These are phyloP conservation scores for Pterophyllum scalare DNA, from an alignment of 2,113 vertebrate species.

Conservation along the genomic window DNA sequence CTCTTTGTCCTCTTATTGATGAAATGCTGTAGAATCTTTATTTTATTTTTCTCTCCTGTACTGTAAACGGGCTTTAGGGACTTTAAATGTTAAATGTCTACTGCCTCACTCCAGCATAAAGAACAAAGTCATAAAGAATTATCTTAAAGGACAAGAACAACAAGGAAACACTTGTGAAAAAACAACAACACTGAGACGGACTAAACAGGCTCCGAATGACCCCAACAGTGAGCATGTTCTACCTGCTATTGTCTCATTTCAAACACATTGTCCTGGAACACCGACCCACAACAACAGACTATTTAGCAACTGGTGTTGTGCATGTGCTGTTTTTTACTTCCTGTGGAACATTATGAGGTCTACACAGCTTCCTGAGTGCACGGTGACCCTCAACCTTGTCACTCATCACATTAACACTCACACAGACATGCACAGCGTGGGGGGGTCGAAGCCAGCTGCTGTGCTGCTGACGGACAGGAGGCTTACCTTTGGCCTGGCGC, in stretches of 20 bases:
- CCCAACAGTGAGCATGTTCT: neutral
- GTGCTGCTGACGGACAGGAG: slow-evolving; percentile 42
- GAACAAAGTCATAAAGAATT: neutral
- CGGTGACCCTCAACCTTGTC: slow-evolving; percentile 48
- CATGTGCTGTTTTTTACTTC: slow-evolving; percentile 42
- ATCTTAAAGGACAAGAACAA: neutral
- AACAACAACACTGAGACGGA: no score
- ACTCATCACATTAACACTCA: slow-evolving; percentile 39
- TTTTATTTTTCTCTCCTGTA: neutral
- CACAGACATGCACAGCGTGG: neutral
- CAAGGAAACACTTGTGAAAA: no score
- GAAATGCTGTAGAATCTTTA: neutral
- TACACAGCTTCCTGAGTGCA: slow-evolving; percentile 54
- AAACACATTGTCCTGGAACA: neutral
- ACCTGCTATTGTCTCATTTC: neutral
- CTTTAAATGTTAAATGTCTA: neutral
- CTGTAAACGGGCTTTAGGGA: neutral
- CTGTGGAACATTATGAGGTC: slow-evolving; percentile 58
- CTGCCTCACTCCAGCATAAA: neutral
- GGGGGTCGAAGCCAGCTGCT: slow-evolving; percentile 43
- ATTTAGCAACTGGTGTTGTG: slow-evolving; percentile 3
- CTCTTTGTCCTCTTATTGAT: neutral
- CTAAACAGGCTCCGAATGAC: neutral
- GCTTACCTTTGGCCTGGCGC: slow-evolving; percentile 40
- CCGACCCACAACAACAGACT: slow-evolving; percentile 4